A percentile compares a stretch with the other conserved stretches of the same genome.
Evolutionary conservation across 2,888 invertebrate genomes (phyloP).

Genomic region (Myathropa florea): DNA sequence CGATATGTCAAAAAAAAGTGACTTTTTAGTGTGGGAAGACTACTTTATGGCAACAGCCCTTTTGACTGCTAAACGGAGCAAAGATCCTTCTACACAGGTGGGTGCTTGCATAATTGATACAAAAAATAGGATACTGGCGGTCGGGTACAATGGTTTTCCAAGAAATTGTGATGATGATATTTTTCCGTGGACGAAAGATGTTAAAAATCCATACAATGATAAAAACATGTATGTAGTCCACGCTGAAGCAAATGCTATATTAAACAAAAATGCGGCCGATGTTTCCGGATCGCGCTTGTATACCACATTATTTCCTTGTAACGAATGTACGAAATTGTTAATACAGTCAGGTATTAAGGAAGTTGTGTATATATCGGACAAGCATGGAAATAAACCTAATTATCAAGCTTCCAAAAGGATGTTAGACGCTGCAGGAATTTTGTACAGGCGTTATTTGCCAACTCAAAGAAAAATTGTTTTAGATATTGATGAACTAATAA

Average conservation of each 20-base stretch:
- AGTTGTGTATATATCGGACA: conserved; percentile 91
- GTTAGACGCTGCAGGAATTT: conserved; percentile 89
- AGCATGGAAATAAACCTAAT: conserved; percentile 85
- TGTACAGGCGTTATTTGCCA: conserved; percentile 86
- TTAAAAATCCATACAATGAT: conserved; percentile 83
- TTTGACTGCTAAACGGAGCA: conserved; percentile 94
- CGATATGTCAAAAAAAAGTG: conserved; percentile 82
- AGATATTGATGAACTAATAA: conserved; percentile 82
- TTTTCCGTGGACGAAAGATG: conserved; percentile 92
- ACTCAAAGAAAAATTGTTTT: conserved; percentile 84
- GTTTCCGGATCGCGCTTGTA: conserved; percentile 91
- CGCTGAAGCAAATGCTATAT: conserved; percentile 98
- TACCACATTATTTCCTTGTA: conserved; percentile 96
- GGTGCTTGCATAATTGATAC: conserved; percentile 97
- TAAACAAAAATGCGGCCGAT: conserved; percentile 92
- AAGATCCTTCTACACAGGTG: conserved; percentile 96
- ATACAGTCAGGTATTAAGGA: conserved; percentile 94
- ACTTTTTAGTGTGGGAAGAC: conserved; percentile 93
- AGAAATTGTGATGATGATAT: conserved; percentile 92
- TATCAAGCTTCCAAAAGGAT: conserved; percentile 90
- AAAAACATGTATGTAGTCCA: conserved; percentile 97
- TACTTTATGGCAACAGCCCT: conserved; percentile 98
- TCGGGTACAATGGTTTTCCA: conserved; percentile 99
- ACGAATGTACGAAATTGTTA: conserved; percentile 98
- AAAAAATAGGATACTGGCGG: conserved; percentile 91